A percentile compares a stretch with the other conserved stretches of the same genome.
These are phyloP conservation scores for Muscina levida DNA, from an alignment of 2,888 invertebrate genomes.

Conservation along the genomic window DNA sequence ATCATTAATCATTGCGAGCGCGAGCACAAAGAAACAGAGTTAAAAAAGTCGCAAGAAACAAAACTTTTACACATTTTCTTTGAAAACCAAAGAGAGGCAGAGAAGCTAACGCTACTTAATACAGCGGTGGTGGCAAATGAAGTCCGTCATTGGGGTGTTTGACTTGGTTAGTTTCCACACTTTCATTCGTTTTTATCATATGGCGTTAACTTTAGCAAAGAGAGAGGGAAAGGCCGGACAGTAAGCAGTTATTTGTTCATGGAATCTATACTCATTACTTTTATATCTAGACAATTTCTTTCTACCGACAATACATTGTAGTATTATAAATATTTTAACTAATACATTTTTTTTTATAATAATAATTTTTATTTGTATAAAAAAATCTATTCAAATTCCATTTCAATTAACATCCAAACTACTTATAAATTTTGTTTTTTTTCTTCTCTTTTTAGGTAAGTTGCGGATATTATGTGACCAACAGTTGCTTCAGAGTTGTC, in stretches of 20 bases:
- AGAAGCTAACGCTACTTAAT: neutral
- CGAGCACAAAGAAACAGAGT: neutral
- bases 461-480: neutral
- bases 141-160: neutral
- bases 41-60: conserved; percentile 3
- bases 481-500: neutral
- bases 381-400: neutral
- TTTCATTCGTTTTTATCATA: neutral
- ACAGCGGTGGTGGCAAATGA: no score
- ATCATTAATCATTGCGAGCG: conserved; percentile 22
- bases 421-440: neutral
- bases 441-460: conserved; percentile 21
- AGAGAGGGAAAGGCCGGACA: no score
- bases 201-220: no score
- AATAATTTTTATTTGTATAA: neutral
- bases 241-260: no score
- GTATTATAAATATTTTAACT: no score
- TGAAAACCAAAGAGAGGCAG: neutral
- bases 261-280: no score
- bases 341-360: no score
- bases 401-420: neutral
- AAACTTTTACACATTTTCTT: conserved; percentile 2
- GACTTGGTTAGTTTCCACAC: neutral
- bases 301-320: no score
- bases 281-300: no score